Conservation (phyloP, 2,888 invertebrate genomes). For the Harpagoxenus sublaevis region DNA sequence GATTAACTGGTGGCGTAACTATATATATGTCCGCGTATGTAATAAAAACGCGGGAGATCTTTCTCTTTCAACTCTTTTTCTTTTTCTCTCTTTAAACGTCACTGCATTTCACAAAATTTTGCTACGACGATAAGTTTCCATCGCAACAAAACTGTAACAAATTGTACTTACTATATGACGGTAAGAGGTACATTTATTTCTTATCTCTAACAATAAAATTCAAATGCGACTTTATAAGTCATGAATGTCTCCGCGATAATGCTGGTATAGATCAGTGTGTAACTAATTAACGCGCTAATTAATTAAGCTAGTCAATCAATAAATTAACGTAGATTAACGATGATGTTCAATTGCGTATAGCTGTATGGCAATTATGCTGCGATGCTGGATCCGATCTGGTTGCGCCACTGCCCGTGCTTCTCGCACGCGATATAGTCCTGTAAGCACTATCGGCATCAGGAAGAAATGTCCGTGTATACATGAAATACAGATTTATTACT, state of each 20-base stretch:
- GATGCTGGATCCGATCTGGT: slow-evolving; percentile 49
- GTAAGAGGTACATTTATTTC: neutral
- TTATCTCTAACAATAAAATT: neutral
- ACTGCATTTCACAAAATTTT: slow-evolving; percentile 33
- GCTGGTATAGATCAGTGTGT: slow-evolving; percentile 13
- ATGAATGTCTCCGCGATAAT: slow-evolving; percentile 32
- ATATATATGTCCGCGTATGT: slow-evolving; percentile 44
- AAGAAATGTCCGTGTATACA: slow-evolving; percentile 62
- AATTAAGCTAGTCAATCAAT: slow-evolving; percentile 24
- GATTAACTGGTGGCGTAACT: slow-evolving; percentile 63
- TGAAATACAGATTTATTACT: slow-evolving; percentile 66
- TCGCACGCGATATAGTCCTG: slow-evolving; percentile 63
- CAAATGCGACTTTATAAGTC: slow-evolving; percentile 5
- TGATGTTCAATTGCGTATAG: slow-evolving; percentile 25
- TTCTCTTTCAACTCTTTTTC: neutral
- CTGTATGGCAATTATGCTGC: slow-evolving; percentile 35
- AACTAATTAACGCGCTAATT: neutral
- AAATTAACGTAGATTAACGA: slow-evolving; percentile 31
- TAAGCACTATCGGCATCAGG: slow-evolving; percentile 59
- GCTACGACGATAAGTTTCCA: neutral
- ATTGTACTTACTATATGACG: slow-evolving; percentile 8
- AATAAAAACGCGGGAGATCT: slow-evolving; percentile 11
- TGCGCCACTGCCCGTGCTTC: slow-evolving; percentile 67
- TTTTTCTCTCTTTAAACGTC: neutral
- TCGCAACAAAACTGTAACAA: slow-evolving; percentile 18